phyloP scores from a whole-genome alignment of 2,113 vertebrate species.

The Rhagologus leucostigma region DNA sequence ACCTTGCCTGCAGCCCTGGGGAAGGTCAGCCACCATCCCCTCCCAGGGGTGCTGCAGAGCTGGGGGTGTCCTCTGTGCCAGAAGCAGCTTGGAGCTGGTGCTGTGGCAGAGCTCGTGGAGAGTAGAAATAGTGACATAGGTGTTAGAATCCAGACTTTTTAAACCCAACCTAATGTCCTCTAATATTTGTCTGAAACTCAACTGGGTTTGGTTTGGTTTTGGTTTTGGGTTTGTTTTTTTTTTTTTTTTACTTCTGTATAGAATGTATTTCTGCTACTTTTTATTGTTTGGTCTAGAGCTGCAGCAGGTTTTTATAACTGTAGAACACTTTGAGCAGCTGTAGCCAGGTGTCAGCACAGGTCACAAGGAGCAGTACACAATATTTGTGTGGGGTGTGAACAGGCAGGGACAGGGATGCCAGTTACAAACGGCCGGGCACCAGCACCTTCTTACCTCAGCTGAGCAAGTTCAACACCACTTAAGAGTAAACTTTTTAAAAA shows the following conservation, averaged over 20 bases:
- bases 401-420: not conserved
- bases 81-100: not conserved
- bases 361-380: constrained; percentile 45
- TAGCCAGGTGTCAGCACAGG: not conserved
- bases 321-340: not conserved
- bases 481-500: not conserved
- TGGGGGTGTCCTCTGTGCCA: not conserved
- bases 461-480: not conserved
- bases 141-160: constrained; percentile 33
- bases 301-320: constrained; percentile 50
- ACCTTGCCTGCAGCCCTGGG: not conserved
- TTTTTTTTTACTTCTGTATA: constrained; percentile 44
- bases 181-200: constrained; percentile 1
- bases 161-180: not conserved
- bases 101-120: not conserved
- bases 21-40: not conserved
- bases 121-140: not conserved
- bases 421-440: not conserved
- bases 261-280: constrained; percentile 59
- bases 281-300: constrained; percentile 41
- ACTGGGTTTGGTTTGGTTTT: not conserved
- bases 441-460: not conserved
- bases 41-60: not conserved
- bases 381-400: constrained; percentile 58
- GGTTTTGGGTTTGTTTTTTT: not conserved